Evolutionary conservation across 2,888 invertebrate species (phyloP).

Genomic region (Ichneumon xanthorius): DNA sequence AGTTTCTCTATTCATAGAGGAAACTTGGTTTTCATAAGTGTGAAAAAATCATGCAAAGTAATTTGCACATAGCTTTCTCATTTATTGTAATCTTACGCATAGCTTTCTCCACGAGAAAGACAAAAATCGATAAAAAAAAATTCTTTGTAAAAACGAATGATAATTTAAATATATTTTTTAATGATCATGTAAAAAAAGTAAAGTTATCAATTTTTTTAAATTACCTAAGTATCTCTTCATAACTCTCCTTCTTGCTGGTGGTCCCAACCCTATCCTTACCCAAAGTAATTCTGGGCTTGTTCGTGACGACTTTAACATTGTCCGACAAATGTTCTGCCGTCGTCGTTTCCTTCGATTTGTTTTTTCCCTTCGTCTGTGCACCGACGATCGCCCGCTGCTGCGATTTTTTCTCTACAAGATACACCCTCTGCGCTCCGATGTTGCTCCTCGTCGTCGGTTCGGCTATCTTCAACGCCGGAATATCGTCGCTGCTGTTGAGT

Average conservation of each 20-base stretch:
- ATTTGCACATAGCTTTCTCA: no score
- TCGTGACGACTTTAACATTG: slow-evolving; percentile 53
- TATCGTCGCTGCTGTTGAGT: slow-evolving; percentile 72
- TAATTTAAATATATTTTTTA: neutral
- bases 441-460: slow-evolving; percentile 44
- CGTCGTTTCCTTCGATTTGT: slow-evolving; percentile 10
- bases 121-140: no score
- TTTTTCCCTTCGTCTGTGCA: slow-evolving; percentile 41
- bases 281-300: slow-evolving; percentile 70
- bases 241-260: slow-evolving; percentile 74
- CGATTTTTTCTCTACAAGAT: slow-evolving; percentile 40
- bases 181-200: neutral
- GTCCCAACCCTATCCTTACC: slow-evolving; percentile 77
- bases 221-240: slow-evolving; percentile 72
- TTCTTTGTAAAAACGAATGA: no score
- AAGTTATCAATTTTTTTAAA: neutral
- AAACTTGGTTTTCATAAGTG: no score
- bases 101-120: no score
- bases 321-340: slow-evolving; percentile 33
- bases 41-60: no score
- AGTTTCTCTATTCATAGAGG: no score
- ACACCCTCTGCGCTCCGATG: slow-evolving; percentile 11
- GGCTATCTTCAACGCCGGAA: slow-evolving; percentile 78
- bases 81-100: no score
- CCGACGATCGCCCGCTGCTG: slow-evolving; percentile 18